A percentile compares a stretch with the other conserved stretches of the same genome.
phyloP scores from a whole-genome alignment of 2,113 vertebrate species.

The Bos indicus region DNA sequence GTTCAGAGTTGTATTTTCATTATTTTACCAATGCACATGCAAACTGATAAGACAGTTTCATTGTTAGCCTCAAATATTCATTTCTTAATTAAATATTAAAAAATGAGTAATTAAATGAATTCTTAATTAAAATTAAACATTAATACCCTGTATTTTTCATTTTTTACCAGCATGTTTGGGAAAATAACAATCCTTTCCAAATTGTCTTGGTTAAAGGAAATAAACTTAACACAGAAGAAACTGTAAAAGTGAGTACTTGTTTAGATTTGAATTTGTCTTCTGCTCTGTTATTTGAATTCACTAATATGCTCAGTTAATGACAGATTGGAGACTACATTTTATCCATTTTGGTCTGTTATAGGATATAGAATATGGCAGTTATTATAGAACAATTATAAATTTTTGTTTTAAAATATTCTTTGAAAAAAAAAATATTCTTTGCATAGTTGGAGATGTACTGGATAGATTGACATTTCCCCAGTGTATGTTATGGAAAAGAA shows the following conservation, averaged over 20 bases:
- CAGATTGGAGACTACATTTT: not conserved
- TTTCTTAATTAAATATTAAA: slow-evolving; percentile 10
- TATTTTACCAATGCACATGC: not conserved
- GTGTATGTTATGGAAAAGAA: not conserved
- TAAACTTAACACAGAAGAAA: slow-evolving; percentile 97
- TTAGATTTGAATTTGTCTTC: not conserved
- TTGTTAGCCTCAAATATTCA: not conserved
- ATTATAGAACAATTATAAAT: not conserved
- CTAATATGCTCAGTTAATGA: not conserved
- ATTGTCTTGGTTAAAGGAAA: slow-evolving; percentile 91
- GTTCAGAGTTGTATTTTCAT: slow-evolving; percentile 16
- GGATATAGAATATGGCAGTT: not conserved
- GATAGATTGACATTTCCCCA: not conserved
- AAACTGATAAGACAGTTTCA: not conserved
- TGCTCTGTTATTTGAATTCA: not conserved
- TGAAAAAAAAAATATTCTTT: not conserved
- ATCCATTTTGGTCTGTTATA: not conserved
- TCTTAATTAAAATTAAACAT: not conserved
- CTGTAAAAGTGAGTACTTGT: slow-evolving; percentile 88
- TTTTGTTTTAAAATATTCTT: slow-evolving; percentile 15
- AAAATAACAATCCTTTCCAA: slow-evolving; percentile 88
- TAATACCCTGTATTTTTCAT: slow-evolving; percentile 63
- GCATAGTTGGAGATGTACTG: not conserved
- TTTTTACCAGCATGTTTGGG: slow-evolving; percentile 89
- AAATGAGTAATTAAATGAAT: not conserved